Evolutionary conservation across 2,888 invertebrate species (phyloP).

Genomic region (Chymomyza caudatula): DNA sequence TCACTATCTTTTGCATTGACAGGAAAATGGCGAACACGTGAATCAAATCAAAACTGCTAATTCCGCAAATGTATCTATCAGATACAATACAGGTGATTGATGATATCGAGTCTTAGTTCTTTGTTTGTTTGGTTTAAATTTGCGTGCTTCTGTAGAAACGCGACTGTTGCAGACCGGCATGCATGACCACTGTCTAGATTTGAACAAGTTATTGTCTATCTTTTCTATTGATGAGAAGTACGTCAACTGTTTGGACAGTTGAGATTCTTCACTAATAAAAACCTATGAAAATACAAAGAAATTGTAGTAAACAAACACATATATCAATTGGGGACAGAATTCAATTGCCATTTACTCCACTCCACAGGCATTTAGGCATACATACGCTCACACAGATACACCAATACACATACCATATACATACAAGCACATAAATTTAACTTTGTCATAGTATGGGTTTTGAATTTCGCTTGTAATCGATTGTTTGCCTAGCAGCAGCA

Average conservation of each 20-base stretch:
- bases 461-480: background rate
- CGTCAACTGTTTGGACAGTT: conserved; percentile 1
- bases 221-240: conserved; percentile 4
- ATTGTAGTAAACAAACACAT: conserved; percentile 27
- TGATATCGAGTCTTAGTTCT: background rate
- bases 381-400: background rate
- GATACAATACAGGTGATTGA: background rate
- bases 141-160: conserved; percentile 7
- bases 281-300: conserved; percentile 24
- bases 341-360: conserved; percentile 35
- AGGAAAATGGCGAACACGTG: conserved; percentile 7
- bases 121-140: conserved; percentile 22
- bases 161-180: conserved; percentile 13
- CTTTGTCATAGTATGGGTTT: background rate
- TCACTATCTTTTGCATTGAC: conserved; percentile 10
- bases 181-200: conserved; percentile 5
- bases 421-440: background rate
- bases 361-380: conserved; percentile 3
- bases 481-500: background rate
- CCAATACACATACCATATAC: background rate
- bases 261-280: conserved; percentile 20
- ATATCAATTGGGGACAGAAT: conserved; percentile 44
- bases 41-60: background rate
- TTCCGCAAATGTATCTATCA: background rate
- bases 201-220: conserved; percentile 16